Evolutionary conservation across 2,888 invertebrate species (phyloP).

Genomic region (Catocala fraxini): DNA sequence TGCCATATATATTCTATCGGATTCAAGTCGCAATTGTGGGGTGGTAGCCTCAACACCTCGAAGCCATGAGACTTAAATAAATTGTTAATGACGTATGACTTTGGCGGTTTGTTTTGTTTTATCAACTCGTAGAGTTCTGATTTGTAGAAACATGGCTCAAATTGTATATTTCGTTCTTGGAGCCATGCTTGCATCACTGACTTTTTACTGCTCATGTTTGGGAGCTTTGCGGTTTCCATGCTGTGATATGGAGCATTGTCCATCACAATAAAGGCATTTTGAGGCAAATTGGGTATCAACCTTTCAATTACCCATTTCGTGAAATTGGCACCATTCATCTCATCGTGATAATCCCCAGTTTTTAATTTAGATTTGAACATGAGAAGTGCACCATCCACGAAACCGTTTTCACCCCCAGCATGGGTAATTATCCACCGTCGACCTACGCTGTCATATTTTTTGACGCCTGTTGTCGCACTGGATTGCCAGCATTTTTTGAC

Average conservation of each 20-base stretch:
- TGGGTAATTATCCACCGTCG: background rate
- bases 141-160: background rate
- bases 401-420: background rate
- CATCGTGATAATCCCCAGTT: background rate
- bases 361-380: background rate
- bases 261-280: background rate
- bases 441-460: no score
- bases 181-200: no score
- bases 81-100: slow-evolving; percentile 52
- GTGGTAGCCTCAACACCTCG: slow-evolving; percentile 56
- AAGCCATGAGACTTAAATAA: slow-evolving; percentile 51
- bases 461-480: no score
- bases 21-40: slow-evolving; percentile 59
- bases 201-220: no score
- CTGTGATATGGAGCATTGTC: background rate
- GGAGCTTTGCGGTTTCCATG: background rate
- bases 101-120: slow-evolving; percentile 15
- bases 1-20: slow-evolving; percentile 41
- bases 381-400: background rate
- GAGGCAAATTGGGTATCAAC: background rate
- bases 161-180: background rate
- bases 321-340: background rate
- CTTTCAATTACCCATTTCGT: background rate
- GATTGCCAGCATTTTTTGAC: no score
- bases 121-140: slow-evolving; percentile 7